Evolutionary conservation across 30 jellyfish, hydroid and myxozoan species (phyloP), one percentile per base, ranked within the genome.

Genomic region (Chrysaora quinquecirrha): DNA sequence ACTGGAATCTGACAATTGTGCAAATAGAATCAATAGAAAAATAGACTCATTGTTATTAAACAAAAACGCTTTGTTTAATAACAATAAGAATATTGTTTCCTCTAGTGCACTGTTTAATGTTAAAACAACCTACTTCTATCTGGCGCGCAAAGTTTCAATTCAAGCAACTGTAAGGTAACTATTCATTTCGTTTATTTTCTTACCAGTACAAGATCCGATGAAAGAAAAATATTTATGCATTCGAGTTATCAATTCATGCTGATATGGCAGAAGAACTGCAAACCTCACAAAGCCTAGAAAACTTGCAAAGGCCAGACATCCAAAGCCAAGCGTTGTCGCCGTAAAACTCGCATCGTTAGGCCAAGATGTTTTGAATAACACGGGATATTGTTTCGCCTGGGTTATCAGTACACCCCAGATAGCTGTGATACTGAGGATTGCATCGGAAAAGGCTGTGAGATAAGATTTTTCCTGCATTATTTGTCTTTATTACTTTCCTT

Each of bases 131-230:
- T n/a, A n/a, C n/a, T n/a, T n/a, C n/a, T n/a, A n/a, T n/a, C n/a
- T n/a, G n/a, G n/a, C n/a, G n/a, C n/a, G n/a, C n/a, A n/a, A n/a
- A n/a, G n/a, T n/a, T n/a, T n/a, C n/a, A n/a, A n/a, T n/a, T n/a
- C n/a, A n/a, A n/a, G n/a, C n/a, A n/a, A n/a, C n/a, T n/a, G n/a
- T n/a, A n/a, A n/a, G n/a, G n/a, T n/a, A n/a, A n/a, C n/a, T n/a
- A n/a, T n/a, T n/a, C n/a, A n/a, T n/a, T n/a, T n/a, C n/a, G n/a
- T 52, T 20, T 2, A 20, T 52, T 20, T 20, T 4, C 32, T 67
- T 70, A 82, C 92, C 92, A 32, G 73, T 32, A 14, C 68, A 19
- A 2, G 92, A 82, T 35, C 80, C 92, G 32, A 82, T 85, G 34
- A 82, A 82, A 24, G 92, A 71, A n/a, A 56, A 68, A 32, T 82